A percentile compares a stretch with the other conserved stretches of the same genome.
These are phyloP conservation scores for Apostichopus parvimensis DNA, from an alignment of 35 echinoderm and acorn worm species.

Conservation along the genomic window DNA sequence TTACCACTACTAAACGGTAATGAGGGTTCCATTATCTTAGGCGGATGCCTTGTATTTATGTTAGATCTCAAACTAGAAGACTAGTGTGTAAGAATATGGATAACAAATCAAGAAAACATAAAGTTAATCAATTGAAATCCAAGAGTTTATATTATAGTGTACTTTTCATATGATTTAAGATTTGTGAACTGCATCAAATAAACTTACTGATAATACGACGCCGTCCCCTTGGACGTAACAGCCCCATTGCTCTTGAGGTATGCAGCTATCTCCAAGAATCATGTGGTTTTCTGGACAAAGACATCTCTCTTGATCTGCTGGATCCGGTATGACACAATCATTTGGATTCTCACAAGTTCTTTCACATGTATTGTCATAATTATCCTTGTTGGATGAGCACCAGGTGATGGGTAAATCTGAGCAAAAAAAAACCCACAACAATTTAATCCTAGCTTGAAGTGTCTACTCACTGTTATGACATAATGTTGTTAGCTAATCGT, in stretches of 20 bases:
- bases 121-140: no score
- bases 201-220: not conserved
- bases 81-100: not conserved
- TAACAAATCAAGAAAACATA: no score
- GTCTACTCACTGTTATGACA: no score
- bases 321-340: not conserved
- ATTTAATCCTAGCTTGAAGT: no score
- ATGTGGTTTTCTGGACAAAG: not conserved
- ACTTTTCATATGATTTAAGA: no score
- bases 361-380: not conserved
- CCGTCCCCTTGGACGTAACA: not conserved
- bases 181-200: no score
- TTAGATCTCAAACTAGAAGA: not conserved
- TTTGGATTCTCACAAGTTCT: constrained; percentile 19
- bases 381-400: no score
- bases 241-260: constrained; percentile 1
- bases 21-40: not conserved
- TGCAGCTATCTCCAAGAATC: not conserved
- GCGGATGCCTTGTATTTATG: not conserved
- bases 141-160: no score
- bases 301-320: not conserved
- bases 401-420: no score
- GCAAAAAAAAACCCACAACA: no score
- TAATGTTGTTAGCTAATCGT: no score
- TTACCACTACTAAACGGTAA: not conserved